These are phyloP conservation scores for Archilochus colubris DNA, from an alignment of 2,113 vertebrate genomes.

Conservation along the genomic window DNA sequence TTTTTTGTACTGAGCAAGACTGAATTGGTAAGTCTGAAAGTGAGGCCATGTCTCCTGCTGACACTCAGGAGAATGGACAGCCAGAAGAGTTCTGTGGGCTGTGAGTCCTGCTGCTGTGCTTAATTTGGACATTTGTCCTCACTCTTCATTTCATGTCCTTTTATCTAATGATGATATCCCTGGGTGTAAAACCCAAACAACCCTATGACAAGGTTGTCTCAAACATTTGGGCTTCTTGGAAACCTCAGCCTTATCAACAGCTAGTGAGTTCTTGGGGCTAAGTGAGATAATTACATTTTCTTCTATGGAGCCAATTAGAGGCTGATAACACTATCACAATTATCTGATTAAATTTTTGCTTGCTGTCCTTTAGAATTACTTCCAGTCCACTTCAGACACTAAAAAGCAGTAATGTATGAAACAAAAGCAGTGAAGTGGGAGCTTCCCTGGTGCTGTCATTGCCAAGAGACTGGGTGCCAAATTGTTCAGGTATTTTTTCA, in stretches of 20 bases:
- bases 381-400: not conserved
- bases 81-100: not conserved
- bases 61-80: not conserved
- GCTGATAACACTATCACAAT: not conserved
- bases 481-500: not conserved
- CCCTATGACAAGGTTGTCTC: not conserved
- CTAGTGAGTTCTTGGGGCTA: not conserved
- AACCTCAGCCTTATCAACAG: not conserved
- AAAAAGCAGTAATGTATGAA: not conserved
- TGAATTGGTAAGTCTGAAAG: not conserved
- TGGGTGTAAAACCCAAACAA: not conserved
- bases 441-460: not conserved
- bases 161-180: not conserved
- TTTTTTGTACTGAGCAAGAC: not conserved
- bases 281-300: not conserved
- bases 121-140: not conserved
- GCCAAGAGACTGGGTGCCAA: not conserved
- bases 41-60: not conserved
- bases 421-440: accelerated
- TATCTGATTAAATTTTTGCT: slow-evolving; percentile 13
- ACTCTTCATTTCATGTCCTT: not conserved
- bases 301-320: not conserved
- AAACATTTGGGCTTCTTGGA: not conserved
- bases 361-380: not conserved
- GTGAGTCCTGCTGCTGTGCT: accelerated